phyloP scores from a whole-genome alignment of 92 coral and sea anemone species.

The Umimayanthus chanpuru region DNA sequence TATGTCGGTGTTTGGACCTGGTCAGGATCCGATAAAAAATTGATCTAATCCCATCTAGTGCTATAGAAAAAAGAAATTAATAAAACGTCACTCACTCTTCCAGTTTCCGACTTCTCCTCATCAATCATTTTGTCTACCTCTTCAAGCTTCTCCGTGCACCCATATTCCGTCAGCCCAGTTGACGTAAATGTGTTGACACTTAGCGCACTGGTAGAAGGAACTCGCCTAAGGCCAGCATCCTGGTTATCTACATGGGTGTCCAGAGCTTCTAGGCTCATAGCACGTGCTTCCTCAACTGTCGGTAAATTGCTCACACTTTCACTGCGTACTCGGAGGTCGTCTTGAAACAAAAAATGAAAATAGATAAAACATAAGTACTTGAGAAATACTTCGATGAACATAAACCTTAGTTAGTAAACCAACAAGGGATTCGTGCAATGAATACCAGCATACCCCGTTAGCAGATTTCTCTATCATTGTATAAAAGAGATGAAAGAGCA shows the following conservation, averaged over 20 bases:
- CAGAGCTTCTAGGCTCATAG: constrained; percentile 15
- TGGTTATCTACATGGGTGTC: not conserved
- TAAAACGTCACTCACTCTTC: constrained; percentile 42
- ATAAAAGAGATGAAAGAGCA: too few species aligned
- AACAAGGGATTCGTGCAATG: too few species aligned
- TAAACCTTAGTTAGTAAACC: too few species aligned
- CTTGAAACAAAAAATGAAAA: not conserved
- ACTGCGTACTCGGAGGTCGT: not conserved
- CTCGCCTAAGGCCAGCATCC: not conserved
- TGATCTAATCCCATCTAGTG: not conserved
- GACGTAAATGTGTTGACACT: constrained; percentile 37
- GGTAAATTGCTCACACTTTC: not conserved
- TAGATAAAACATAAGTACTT: too few species aligned
- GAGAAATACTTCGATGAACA: too few species aligned
- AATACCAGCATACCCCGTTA: too few species aligned
- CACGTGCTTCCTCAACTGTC: not conserved
- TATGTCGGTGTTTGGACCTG: too few species aligned
- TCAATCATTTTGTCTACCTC: constrained; percentile 52
- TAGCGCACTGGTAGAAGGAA: not conserved
- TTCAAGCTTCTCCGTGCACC: not conserved
- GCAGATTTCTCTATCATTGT: too few species aligned
- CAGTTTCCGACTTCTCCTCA: constrained; percentile 57
- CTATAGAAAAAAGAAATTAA: not conserved
- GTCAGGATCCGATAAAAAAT: not conserved
- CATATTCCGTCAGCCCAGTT: constrained; percentile 35